A percentile compares a stretch with the other conserved stretches of the same genome.
Conservation (phyloP, 2,888 invertebrate genomes). For the Drosophila peninsularis region DNA sequence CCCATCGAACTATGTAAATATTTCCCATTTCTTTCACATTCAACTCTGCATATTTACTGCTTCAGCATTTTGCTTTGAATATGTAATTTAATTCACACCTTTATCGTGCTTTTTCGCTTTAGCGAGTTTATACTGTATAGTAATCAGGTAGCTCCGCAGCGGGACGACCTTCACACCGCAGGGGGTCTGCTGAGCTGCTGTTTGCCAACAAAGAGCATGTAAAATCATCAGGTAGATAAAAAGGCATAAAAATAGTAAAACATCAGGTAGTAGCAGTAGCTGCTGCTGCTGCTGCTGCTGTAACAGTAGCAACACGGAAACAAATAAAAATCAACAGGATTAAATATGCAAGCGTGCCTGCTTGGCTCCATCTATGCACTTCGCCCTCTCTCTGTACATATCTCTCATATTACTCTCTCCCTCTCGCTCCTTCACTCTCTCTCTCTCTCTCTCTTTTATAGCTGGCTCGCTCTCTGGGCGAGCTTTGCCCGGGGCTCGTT, state of each 20-base stretch:
- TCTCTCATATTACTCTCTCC: background rate
- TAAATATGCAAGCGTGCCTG: conserved; percentile 65
- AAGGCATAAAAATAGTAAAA: conserved; percentile 60
- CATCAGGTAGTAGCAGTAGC: conserved; percentile 22
- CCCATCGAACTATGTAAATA: background rate
- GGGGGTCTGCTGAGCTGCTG: conserved; percentile 5
- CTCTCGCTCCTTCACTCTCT: background rate
- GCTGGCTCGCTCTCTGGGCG: conserved; percentile 21
- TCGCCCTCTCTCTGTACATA: conserved; percentile 1
- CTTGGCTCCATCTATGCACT: conserved; percentile 2
- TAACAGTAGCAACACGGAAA: conserved; percentile 52
- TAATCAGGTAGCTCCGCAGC: conserved; percentile 12
- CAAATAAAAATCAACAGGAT: conserved; percentile 77
- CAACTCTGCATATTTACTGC: background rate
- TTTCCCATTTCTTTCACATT: background rate
- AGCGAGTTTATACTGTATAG: conserved; percentile 1
- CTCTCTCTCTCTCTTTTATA: background rate
- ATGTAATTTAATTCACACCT: background rate
- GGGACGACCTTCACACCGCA: conserved; percentile 32
- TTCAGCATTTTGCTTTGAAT: background rate
- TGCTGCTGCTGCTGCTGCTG: conserved; percentile 20
- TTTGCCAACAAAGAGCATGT: conserved; percentile 60
- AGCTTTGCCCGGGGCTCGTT: conserved; percentile 62
- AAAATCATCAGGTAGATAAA: conserved; percentile 63
- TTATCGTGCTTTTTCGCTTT: background rate